A percentile compares a stretch with the other conserved stretches of the same genome.
These are phyloP conservation scores for Scytalopus superciliaris DNA, from an alignment of 2,113 vertebrate genomes.

Conservation along the genomic window DNA sequence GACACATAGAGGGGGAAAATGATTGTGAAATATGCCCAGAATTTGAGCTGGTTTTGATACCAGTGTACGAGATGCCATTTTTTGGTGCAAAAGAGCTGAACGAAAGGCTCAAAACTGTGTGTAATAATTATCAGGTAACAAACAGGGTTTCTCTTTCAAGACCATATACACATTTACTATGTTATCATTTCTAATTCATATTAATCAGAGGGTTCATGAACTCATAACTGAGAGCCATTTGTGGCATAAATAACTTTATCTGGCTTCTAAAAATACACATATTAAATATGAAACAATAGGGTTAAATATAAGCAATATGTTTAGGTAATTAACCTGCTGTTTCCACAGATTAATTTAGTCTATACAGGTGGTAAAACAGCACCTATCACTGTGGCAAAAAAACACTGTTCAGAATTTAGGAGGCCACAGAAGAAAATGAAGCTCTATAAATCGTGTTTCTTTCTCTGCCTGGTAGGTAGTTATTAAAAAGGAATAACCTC, in stretches of 20 bases:
- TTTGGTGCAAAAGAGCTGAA: constrained; percentile 8
- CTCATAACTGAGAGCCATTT: constrained; percentile 38
- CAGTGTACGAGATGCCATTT: background rate
- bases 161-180: constrained; percentile 31
- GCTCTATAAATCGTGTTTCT: background rate
- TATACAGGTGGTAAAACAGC: constrained; percentile 3
- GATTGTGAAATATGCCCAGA: constrained; percentile 46
- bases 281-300: constrained; percentile 43
- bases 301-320: constrained; percentile 48
- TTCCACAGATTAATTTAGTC: constrained; percentile 1
- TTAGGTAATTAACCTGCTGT: constrained; percentile 40
- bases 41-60: constrained; percentile 22
- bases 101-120: background rate
- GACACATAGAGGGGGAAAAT: constrained; percentile 48
- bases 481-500: constrained; percentile 48
- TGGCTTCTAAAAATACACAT: constrained; percentile 17
- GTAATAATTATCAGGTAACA: constrained; percentile 4
- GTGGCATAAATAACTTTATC: constrained; percentile 48
- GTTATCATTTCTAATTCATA: constrained; percentile 60
- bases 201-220: constrained; percentile 57
- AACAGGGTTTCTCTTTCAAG: constrained; percentile 21
- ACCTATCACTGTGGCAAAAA: background rate
- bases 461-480: background rate
- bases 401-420: background rate
- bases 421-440: background rate